Evolutionary conservation across 2,888 invertebrate genomes (phyloP), one percentile per base, ranked within the genome.

Genomic region (Pristionchus entomophagus): DNA sequence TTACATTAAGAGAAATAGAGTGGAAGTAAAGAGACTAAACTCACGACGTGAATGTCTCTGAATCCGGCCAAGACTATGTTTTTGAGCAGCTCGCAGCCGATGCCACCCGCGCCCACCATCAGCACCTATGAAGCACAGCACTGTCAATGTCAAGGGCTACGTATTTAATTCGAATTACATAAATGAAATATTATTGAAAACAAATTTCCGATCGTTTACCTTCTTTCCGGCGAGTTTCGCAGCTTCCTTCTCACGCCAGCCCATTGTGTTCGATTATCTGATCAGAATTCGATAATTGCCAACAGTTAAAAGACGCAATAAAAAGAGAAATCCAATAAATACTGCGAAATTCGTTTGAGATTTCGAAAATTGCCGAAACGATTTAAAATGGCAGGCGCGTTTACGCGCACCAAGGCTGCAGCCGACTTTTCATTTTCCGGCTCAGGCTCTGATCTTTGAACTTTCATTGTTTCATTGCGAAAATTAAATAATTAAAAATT

Each of bases 61-160:
- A 99, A 99, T 88, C 99, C 99, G 89, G 97, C 96, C 80, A 99
- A 95, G 51, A 98, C 98, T 89, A 99, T 95, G 95, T 98, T 98
- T 94, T 99, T 99, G 59, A 99, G 95, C 90, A 99, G 96, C 95
- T 99, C 99, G 95, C 99, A 99, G 89, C 99, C 99, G 93, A 99
- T 99, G 87, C 99, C 99, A 89, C 99, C 99, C 92, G 99, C 99
- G 85, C 99, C 99, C 85, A 95, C 94, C 26, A 95, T 94, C 59
- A 95, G 89, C 78, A 95, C 78, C 85, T 85, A 2, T 0, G 29
- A 78, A n/a, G n/a, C 12, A 78, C 38, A 69, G 12, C 38, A 32
- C 32, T 26, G 17, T 59, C 32, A 32, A 19, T 17, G 59, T 3
- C 1, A 26, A 26, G n/a, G 14, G 1, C 14, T 53, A 10, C 19